A percentile compares a stretch with the other conserved stretches of the same genome.
These are phyloP conservation scores for Morphnarchus princeps DNA, from an alignment of 2,113 vertebrate species.

Conservation along the genomic window DNA sequence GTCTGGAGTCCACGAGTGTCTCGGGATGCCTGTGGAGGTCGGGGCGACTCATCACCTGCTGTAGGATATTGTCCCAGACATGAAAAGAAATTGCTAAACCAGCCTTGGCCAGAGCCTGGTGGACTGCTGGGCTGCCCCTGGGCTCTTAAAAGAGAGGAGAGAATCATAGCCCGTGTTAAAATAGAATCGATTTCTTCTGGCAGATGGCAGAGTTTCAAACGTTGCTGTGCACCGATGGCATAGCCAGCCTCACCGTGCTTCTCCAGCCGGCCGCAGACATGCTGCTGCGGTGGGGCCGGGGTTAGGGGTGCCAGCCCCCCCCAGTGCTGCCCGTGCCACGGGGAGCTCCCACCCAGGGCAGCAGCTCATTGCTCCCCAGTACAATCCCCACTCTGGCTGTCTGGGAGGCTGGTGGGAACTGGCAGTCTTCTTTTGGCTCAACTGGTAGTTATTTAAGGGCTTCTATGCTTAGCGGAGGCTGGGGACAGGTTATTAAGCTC, in stretches of 20 bases:
- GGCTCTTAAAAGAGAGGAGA: background rate
- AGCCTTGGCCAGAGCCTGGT: background rate
- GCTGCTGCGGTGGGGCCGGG: background rate
- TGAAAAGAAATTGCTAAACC: background rate
- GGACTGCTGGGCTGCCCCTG: background rate
- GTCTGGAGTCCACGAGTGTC: background rate
- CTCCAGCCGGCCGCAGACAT: background rate
- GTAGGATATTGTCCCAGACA: background rate
- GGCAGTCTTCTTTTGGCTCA: background rate
- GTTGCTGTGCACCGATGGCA: rapidly evolving
- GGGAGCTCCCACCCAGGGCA: background rate
- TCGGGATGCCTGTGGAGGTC: background rate
- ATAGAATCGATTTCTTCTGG: background rate
- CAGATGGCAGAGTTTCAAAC: background rate
- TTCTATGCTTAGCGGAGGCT: background rate
- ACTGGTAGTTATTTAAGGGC: background rate
- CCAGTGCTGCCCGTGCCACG: background rate
- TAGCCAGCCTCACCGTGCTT: background rate
- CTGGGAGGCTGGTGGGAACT: background rate
- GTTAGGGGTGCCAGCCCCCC: background rate
- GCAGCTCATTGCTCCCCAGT: background rate
- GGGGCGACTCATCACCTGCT: background rate
- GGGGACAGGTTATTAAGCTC: background rate
- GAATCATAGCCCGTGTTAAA: background rate
- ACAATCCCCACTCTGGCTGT: background rate